Conservation (phyloP, 1,140 invertebrate genomes). For the Diabrotica undecimpunctata region DNA sequence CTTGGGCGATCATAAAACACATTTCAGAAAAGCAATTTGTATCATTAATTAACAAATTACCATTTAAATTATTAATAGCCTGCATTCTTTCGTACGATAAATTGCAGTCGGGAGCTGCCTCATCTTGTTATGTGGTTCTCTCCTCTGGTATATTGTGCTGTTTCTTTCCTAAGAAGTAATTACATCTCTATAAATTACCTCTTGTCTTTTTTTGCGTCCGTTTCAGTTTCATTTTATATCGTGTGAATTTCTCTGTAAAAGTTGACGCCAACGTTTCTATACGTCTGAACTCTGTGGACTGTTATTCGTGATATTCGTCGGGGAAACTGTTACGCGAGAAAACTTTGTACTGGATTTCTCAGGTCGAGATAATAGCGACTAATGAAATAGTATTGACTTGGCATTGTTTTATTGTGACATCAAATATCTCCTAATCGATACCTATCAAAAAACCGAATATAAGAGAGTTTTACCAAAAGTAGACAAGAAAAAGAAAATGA, state of each 20-base stretch:
- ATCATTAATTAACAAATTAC: slow-evolving; percentile 49
- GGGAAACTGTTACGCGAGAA: too few species aligned
- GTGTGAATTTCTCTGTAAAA: slow-evolving; percentile 18
- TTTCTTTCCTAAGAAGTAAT: slow-evolving; percentile 17
- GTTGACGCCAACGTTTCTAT: slow-evolving; percentile 11
- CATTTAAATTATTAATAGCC: slow-evolving; percentile 48
- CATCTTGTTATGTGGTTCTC: slow-evolving; percentile 30
- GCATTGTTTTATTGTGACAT: too few species aligned
- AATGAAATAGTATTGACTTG: too few species aligned
- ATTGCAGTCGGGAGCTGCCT: slow-evolving; percentile 29
- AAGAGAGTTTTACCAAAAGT: too few species aligned
- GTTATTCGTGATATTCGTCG: too few species aligned
- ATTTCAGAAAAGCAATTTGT: slow-evolving; percentile 46
- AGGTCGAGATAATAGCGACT: too few species aligned
- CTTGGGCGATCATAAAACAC: slow-evolving; percentile 45
- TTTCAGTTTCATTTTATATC: not conserved
- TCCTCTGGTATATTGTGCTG: slow-evolving; percentile 12
- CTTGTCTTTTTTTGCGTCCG: slow-evolving; percentile 17
- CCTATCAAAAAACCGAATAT: too few species aligned
- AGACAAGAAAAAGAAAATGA: too few species aligned
- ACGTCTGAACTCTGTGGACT: too few species aligned
- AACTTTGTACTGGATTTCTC: too few species aligned
- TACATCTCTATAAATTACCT: slow-evolving; percentile 22
- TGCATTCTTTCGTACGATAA: slow-evolving; percentile 37
- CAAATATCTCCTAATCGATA: too few species aligned